Conservation (phyloP, 2,888 invertebrate genomes). For the Mantis religiosa region DNA sequence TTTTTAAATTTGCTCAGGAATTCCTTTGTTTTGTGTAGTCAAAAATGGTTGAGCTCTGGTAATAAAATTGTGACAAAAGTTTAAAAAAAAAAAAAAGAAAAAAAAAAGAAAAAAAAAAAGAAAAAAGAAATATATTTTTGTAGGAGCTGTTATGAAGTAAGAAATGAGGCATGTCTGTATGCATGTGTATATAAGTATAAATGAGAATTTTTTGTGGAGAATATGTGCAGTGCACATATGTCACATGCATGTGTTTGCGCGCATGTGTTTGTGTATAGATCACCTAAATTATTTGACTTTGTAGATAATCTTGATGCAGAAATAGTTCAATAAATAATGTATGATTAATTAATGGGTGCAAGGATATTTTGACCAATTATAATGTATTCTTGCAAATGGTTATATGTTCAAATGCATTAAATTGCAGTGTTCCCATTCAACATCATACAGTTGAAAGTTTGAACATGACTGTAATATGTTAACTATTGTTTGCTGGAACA, state of each 20-base stretch:
- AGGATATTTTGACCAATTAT: neutral
- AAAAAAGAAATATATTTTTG: conserved; percentile 7
- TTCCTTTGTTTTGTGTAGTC: neutral
- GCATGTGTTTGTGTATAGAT: neutral
- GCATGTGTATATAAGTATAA: neutral
- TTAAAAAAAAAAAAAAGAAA: neutral
- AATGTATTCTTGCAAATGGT: neutral
- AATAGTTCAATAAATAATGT: conserved; percentile 1
- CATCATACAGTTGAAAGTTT: neutral
- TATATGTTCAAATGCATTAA: neutral
- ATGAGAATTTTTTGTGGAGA: neutral
- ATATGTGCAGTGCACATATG: no score
- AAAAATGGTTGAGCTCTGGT: neutral
- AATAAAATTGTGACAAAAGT: neutral
- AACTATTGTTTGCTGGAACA: neutral
- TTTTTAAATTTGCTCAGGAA: conserved; percentile 15
- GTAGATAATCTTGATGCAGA: conserved; percentile 10
- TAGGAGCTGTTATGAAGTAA: conserved; percentile 5
- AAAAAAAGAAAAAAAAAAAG: neutral
- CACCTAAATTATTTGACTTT: conserved; percentile 5
- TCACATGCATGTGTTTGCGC: no score
- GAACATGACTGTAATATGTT: neutral
- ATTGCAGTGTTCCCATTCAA: neutral
- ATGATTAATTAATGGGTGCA: neutral
- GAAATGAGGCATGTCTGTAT: conserved; percentile 4